phyloP scores from a whole-genome alignment of 1,140 invertebrate genomes.

The Listronotus oregonensis region DNA sequence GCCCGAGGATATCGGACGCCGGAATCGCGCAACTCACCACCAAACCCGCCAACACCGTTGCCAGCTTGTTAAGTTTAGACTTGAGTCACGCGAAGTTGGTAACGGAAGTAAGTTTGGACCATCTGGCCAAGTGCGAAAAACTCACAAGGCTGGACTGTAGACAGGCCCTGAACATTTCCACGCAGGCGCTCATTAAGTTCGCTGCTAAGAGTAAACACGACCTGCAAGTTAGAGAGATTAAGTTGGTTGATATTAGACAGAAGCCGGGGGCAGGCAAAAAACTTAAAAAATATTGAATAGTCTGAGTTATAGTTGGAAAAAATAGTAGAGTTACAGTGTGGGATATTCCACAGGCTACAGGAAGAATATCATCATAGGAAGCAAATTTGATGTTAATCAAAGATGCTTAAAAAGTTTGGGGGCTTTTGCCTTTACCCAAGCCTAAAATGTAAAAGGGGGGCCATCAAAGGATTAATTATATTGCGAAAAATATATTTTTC shows the following conservation, averaged over 20 bases:
- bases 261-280: conserved; percentile 17
- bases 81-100: conserved; percentile 81
- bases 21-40: conserved; percentile 84
- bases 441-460: too few relatives aligned
- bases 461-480: too few relatives aligned
- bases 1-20: conserved; percentile 84
- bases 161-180: conserved; percentile 76
- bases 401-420: too few relatives aligned
- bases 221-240: conserved; percentile 75
- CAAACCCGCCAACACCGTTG: conserved; percentile 63
- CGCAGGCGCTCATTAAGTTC: conserved; percentile 78
- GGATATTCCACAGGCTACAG: too few relatives aligned
- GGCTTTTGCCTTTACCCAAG: too few relatives aligned
- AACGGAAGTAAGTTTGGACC: conserved; percentile 80
- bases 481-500: too few relatives aligned
- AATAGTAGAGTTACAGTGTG: not conserved
- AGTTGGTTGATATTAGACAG: conserved; percentile 64
- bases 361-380: too few relatives aligned
- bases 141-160: conserved; percentile 72
- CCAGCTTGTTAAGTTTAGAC: conserved; percentile 69
- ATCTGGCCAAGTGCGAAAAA: conserved; percentile 70
- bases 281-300: too few relatives aligned
- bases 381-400: too few relatives aligned
- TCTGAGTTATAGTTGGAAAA: not conserved
- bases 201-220: conserved; percentile 76